These are phyloP conservation scores for Peromyscus attwateri DNA, from an alignment of 2,797 vertebrate species.

Conservation along the genomic window DNA sequence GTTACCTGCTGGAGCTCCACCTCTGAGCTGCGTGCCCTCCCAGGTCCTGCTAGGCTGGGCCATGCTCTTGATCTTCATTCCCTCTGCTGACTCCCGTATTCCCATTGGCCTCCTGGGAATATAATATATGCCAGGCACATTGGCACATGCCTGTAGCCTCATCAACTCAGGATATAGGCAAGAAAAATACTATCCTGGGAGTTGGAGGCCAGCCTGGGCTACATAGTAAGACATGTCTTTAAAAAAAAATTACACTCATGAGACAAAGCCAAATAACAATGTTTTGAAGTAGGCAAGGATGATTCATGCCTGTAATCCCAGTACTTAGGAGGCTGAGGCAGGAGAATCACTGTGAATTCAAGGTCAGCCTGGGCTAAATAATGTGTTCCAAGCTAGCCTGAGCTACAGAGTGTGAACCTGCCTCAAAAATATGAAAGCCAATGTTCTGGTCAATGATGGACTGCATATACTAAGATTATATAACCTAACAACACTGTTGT, in stretches of 20 bases:
- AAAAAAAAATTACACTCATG: background rate
- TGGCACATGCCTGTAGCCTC: background rate
- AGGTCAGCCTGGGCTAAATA: background rate
- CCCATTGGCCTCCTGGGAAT: background rate
- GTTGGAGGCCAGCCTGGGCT: too few relatives aligned
- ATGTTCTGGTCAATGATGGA: background rate
- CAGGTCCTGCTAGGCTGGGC: background rate
- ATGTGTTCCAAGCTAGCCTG: background rate
- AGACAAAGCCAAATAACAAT: background rate
- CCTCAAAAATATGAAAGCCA: background rate
- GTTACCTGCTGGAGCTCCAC: constrained; percentile 93
- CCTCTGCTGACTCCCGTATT: background rate
- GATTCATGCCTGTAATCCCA: background rate
- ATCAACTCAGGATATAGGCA: background rate
- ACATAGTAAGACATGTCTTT: background rate
- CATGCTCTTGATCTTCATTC: background rate
- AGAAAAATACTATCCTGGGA: background rate
- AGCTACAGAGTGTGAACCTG: background rate
- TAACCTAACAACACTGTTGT: background rate
- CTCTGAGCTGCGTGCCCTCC: constrained; percentile 82
- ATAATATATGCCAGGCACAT: background rate
- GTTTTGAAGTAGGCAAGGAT: background rate
- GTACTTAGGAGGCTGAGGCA: background rate
- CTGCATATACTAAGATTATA: background rate
- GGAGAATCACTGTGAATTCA: background rate